Evolutionary conservation across 1,140 invertebrate species (phyloP).

Genomic region (Aphis craccivora): DNA sequence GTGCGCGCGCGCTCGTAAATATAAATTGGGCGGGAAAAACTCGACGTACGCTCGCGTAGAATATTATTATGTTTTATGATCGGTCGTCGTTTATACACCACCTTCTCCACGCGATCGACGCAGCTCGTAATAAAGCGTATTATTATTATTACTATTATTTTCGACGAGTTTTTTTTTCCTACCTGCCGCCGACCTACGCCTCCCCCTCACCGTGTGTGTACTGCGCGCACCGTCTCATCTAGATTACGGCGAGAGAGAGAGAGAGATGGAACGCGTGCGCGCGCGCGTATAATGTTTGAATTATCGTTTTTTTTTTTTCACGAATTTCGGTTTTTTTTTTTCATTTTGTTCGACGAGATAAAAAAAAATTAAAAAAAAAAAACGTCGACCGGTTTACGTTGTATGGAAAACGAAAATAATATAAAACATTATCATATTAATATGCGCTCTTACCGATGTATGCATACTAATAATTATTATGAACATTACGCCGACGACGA

Average conservation of each 20-base stretch:
- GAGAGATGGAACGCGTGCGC: too few relatives aligned
- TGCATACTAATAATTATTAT: not conserved
- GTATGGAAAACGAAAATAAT: slow-evolving; percentile 8
- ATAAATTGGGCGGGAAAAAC: slow-evolving; percentile 38
- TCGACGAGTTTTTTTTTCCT: slow-evolving; percentile 20
- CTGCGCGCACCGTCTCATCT: not conserved
- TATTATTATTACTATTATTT: not conserved
- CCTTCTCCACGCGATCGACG: not conserved
- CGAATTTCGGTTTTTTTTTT: not conserved
- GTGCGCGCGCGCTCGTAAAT: slow-evolving; percentile 8
- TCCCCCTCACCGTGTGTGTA: not conserved
- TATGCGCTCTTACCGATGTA: slow-evolving; percentile 4
- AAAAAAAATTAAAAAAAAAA: not conserved
- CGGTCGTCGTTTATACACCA: not conserved
- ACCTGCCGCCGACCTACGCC: not conserved
- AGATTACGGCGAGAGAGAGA: not conserved
- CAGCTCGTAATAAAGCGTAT: not conserved
- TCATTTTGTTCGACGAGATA: not conserved
- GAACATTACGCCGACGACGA: not conserved
- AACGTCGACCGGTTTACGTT: not conserved
- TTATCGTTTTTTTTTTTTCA: slow-evolving; percentile 14
- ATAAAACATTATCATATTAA: not conserved
- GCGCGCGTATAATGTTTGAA: not conserved
- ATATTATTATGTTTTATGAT: not conserved
- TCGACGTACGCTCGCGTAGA: not conserved